Percentiles rank a stretch among this genome's conserved stretches.
These are phyloP conservation scores for Nyctalus aviator DNA, from an alignment of 2,797 vertebrate species.

Conservation along the genomic window DNA sequence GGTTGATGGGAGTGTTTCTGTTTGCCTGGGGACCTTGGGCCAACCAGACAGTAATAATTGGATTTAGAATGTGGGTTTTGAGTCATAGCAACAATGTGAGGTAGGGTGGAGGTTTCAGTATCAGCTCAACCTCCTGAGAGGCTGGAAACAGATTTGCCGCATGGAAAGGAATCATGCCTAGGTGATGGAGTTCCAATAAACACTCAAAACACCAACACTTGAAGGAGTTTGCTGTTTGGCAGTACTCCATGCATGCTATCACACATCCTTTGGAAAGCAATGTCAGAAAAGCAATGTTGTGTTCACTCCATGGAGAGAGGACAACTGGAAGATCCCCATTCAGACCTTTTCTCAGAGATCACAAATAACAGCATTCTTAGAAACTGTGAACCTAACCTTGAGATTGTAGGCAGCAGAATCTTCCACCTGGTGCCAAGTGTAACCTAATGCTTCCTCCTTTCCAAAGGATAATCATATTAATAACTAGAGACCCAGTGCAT, in stretches of 20 bases:
- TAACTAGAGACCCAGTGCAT: background rate
- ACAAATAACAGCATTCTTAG: background rate
- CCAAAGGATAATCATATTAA: background rate
- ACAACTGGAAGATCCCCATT: background rate
- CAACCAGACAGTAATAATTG: background rate
- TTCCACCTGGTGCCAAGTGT: background rate
- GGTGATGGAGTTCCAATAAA: background rate
- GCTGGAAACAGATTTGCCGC: background rate
- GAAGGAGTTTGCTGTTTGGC: background rate
- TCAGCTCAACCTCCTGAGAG: background rate
- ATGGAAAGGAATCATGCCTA: background rate
- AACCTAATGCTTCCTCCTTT: background rate
- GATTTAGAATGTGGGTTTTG: background rate
- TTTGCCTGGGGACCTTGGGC: background rate
- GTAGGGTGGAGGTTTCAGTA: background rate
- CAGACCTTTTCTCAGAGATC: background rate
- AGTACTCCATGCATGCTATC: background rate
- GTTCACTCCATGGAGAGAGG: background rate
- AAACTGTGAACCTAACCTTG: background rate
- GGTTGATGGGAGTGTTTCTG: background rate
- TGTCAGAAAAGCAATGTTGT: background rate
- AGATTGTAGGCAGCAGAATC: background rate
- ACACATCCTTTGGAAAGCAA: no score
- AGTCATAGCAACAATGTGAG: background rate
- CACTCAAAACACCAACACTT: background rate